Evolutionary conservation across 2,888 invertebrate genomes (phyloP).

Genomic region (Synanthedon formicaeformis): DNA sequence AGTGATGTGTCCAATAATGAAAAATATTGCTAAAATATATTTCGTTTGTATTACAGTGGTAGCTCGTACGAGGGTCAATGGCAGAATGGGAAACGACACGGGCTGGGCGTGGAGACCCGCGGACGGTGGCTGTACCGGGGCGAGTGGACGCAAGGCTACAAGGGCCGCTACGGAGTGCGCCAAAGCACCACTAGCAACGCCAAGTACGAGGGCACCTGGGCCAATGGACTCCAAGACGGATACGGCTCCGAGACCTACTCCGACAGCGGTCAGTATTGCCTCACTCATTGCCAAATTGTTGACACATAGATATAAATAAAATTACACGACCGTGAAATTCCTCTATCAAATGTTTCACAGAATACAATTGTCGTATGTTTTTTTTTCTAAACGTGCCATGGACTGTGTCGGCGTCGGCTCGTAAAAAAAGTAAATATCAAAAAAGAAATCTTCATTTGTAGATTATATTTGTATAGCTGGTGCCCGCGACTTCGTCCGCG

Average conservation of each 20-base stretch:
- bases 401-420: too few species aligned
- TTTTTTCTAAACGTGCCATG: too few species aligned
- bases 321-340: slow-evolving; percentile 49
- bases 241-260: slow-evolving; percentile 99
- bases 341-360: slow-evolving; percentile 22
- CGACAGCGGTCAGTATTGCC: slow-evolving; percentile 89
- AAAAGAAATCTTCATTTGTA: too few species aligned
- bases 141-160: slow-evolving; percentile 99
- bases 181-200: slow-evolving; percentile 96
- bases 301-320: slow-evolving; percentile 48
- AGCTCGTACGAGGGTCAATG: slow-evolving; percentile 98
- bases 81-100: slow-evolving; percentile 99
- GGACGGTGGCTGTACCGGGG: slow-evolving; percentile 98
- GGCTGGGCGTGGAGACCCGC: slow-evolving; percentile 95
- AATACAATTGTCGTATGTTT: slow-evolving; percentile 1
- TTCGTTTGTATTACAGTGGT: slow-evolving; percentile 74
- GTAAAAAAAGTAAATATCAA: too few species aligned
- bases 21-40: not conserved
- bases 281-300: slow-evolving; percentile 41
- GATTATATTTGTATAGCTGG: too few species aligned
- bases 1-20: too few species aligned
- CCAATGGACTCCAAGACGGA: slow-evolving; percentile 98
- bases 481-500: too few species aligned
- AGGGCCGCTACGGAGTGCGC: slow-evolving; percentile 97
- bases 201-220: slow-evolving; percentile 98